Base-by-base conservation (phyloP, 2,888 invertebrate genomes). In the Stenodema calcarata region DNA sequence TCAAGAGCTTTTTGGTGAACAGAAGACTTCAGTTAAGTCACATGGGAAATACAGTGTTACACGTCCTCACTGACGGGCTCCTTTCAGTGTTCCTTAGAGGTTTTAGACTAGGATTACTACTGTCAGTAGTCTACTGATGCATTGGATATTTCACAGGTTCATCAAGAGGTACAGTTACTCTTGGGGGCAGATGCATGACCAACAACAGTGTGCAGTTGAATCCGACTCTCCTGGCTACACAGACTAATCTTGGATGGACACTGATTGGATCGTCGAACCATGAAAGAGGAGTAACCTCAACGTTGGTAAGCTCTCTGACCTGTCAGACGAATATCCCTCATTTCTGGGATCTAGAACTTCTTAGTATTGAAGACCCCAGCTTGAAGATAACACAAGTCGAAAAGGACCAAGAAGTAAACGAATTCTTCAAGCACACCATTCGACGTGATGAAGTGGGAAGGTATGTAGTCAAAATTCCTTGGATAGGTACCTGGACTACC, bases 151-250 rank as follows among this genome's bases (percentile, higher is more conserved):
- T 23, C 18, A 1, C 12, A 30, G 30, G 82, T 76, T n/a, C 18
- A 7, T 41, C n/a, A 50, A 4, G 75, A 87, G n/a, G 62, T 87
- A 18, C 62, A 87, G 18, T 54, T 87, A n/a, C 78, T n/a, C n/a
- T n/a, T n/a, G n/a, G n/a, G n/a, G n/a, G n/a, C n/a, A n/a, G n/a
- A n/a, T n/a, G n/a, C n/a, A n/a, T n/a, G n/a, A n/a, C n/a, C 7
- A 35, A 35, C 7, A 35, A 35, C 2, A 35, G 35, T 35, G 35
- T 35, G 35, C 62, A 87, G 23, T 44, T 87, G 28, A 35, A 7
- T 35, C 35, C 7, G 35, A 35, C 2, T 35, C 79, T 87, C 14
- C 81, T 88, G 88, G 89, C 89, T 80, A 28, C 86, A 47, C 87
- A 80, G 11, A 78, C 27, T 87, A 9, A 73, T 87, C n/a, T 73